Evolutionary conservation across 2,113 vertebrate species (phyloP).

Genomic region (Neogobius melanostomus): DNA sequence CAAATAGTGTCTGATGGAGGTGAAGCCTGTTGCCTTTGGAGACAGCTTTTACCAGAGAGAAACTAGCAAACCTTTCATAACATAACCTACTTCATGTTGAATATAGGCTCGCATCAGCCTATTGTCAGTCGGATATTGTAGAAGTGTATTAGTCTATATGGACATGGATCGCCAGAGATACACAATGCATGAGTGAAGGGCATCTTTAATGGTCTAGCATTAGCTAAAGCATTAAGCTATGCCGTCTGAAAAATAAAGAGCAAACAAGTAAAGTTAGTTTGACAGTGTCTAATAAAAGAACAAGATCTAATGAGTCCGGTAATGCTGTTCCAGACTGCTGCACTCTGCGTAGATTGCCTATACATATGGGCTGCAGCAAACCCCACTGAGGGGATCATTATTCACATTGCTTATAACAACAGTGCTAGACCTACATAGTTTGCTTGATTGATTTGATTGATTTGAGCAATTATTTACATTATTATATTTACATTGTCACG

Average conservation of each 20-base stretch:
- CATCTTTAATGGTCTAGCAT: neutral
- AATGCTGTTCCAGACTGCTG: too few relatives aligned
- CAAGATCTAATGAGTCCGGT: too few relatives aligned
- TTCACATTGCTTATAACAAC: neutral
- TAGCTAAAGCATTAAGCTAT: too few relatives aligned
- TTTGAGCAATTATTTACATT: too few relatives aligned
- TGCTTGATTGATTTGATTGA: too few relatives aligned
- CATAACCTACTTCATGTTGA: neutral
- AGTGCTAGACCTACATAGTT: neutral
- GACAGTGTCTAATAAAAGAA: too few relatives aligned
- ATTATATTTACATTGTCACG: too few relatives aligned
- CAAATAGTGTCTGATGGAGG: neutral
- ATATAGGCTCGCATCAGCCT: neutral
- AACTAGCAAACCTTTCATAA: neutral
- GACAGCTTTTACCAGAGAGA: neutral
- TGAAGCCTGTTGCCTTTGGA: neutral
- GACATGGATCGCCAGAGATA: neutral
- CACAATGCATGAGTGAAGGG: too few relatives aligned
- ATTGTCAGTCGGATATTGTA: neutral
- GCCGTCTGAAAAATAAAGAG: too few relatives aligned
- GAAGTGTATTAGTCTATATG: neutral
- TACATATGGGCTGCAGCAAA: neutral
- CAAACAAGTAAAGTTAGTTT: too few relatives aligned
- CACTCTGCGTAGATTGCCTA: neutral
- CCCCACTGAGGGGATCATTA: neutral